A percentile compares a stretch with the other conserved stretches of the same genome.
Conservation (phyloP, 2,797 vertebrate species). For the Philypnodon macrostomus region DNA sequence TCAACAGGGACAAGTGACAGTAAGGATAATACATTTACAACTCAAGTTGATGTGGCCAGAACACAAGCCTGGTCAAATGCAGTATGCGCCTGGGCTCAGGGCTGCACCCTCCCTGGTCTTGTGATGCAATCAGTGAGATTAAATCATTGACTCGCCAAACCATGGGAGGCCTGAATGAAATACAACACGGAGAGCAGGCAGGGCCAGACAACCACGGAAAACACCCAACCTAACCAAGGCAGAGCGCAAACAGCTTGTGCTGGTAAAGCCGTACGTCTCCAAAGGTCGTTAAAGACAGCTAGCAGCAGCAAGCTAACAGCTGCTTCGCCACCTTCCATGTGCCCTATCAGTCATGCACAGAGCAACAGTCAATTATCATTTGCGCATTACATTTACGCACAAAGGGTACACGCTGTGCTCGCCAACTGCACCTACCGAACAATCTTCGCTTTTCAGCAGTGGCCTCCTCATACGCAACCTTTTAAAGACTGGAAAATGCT, state of each 20-base stretch:
- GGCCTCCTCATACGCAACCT: constrained; percentile 71
- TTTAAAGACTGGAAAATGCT: constrained; percentile 76
- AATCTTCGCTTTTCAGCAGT: constrained; percentile 57
- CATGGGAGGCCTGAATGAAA: constrained; percentile 62
- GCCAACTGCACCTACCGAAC: constrained; percentile 58
- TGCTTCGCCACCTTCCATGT: constrained; percentile 70
- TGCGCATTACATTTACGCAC: constrained; percentile 18
- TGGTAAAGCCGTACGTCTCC: constrained; percentile 62
- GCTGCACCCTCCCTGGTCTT: constrained; percentile 69
- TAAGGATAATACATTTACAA: constrained; percentile 37
- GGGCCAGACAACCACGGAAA: constrained; percentile 42
- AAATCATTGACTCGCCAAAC: constrained; percentile 65
- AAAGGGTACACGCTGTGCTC: constrained; percentile 3
- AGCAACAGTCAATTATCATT: constrained; percentile 36
- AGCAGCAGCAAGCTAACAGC: constrained; percentile 75
- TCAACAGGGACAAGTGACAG: constrained; percentile 5
- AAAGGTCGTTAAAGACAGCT: constrained; percentile 73
- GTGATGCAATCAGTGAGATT: constrained; percentile 73
- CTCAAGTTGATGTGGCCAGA: constrained; percentile 43
- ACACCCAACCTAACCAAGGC: constrained; percentile 51
- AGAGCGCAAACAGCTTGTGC: constrained; percentile 48
- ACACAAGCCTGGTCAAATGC: constrained; percentile 37
- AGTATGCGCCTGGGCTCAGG: constrained; percentile 51
- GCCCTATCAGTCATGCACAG: constrained; percentile 62
- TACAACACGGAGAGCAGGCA: constrained; percentile 48